These are phyloP conservation scores for Troides aeacus DNA, from an alignment of 2,888 invertebrate species.

Conservation along the genomic window DNA sequence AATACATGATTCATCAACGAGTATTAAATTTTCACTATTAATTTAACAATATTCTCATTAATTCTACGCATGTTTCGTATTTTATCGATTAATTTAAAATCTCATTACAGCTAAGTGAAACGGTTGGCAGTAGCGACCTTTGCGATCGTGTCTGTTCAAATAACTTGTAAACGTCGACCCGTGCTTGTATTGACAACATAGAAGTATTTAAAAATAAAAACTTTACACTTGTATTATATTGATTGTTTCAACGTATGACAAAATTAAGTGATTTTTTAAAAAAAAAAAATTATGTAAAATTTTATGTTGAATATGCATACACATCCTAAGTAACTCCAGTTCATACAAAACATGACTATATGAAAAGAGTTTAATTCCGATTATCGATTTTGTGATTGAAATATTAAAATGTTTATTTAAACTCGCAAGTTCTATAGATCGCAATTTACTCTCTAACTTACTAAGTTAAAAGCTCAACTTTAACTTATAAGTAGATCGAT, in stretches of 20 bases:
- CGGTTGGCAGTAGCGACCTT: conserved; percentile 69
- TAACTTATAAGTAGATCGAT: conserved; percentile 74
- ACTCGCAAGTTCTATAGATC: conserved; percentile 30
- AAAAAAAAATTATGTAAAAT: background rate
- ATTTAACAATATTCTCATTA: conserved; percentile 70
- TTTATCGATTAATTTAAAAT: conserved; percentile 46
- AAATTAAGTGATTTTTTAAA: background rate
- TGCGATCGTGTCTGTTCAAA: conserved; percentile 36
- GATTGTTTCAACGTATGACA: background rate
- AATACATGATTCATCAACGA: conserved; percentile 68
- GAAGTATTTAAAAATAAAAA: background rate
- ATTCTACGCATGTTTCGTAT: conserved; percentile 66
- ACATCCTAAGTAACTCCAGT: conserved; percentile 3
- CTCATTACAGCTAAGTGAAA: conserved; percentile 59
- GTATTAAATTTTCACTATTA: conserved; percentile 76
- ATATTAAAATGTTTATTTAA: conserved; percentile 4
- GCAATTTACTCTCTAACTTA: conserved; percentile 43
- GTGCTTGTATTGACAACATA: conserved; percentile 1
- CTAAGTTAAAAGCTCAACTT: conserved; percentile 76
- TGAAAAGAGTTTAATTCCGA: conserved; percentile 9
- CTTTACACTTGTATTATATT: no score
- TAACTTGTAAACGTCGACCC: background rate
- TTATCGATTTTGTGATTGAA: conserved; percentile 10
- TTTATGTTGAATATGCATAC: background rate
- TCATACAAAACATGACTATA: background rate